phyloP scores from a whole-genome alignment of 2,113 vertebrate genomes.

The Toxotes chatareus region DNA sequence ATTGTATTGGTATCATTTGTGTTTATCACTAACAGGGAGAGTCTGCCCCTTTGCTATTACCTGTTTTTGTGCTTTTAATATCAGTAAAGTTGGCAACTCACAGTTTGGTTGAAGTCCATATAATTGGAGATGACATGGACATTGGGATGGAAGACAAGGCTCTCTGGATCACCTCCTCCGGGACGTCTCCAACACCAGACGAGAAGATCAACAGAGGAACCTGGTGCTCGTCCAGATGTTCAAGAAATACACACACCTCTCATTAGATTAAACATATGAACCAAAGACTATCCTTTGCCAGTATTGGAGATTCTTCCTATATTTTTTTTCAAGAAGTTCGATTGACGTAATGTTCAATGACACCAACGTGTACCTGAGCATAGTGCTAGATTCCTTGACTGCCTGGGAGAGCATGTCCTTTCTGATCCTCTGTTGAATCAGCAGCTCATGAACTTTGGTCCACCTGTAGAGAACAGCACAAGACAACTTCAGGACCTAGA shows the following conservation, averaged over 20 bases:
- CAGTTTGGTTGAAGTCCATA: constrained; percentile 90
- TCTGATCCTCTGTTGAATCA: constrained; percentile 88
- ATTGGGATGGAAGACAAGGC: constrained; percentile 85
- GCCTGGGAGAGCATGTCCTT: constrained; percentile 84
- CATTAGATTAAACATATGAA: background rate
- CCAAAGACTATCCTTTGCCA: background rate
- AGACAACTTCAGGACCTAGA: background rate
- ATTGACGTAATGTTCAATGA: too few species aligned
- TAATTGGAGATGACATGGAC: constrained; percentile 91
- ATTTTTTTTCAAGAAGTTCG: too few species aligned
- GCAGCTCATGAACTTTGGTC: constrained; percentile 88
- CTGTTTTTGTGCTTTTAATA: too few species aligned
- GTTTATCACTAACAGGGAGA: too few species aligned
- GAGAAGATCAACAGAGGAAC: constrained; percentile 93
- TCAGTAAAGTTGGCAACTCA: constrained; percentile 71
- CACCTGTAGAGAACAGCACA: constrained; percentile 83
- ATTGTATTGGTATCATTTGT: too few species aligned
- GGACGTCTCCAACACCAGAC: constrained; percentile 87
- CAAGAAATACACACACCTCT: constrained; percentile 80
- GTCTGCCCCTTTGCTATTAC: too few species aligned
- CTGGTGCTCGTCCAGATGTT: constrained; percentile 77
- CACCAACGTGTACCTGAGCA: constrained; percentile 85
- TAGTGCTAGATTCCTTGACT: constrained; percentile 85
- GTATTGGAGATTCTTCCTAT: too few species aligned
- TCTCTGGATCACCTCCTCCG: constrained; percentile 90